Base-by-base conservation (phyloP, 2,797 vertebrate species). In the Crotalus adamanteus region DNA sequence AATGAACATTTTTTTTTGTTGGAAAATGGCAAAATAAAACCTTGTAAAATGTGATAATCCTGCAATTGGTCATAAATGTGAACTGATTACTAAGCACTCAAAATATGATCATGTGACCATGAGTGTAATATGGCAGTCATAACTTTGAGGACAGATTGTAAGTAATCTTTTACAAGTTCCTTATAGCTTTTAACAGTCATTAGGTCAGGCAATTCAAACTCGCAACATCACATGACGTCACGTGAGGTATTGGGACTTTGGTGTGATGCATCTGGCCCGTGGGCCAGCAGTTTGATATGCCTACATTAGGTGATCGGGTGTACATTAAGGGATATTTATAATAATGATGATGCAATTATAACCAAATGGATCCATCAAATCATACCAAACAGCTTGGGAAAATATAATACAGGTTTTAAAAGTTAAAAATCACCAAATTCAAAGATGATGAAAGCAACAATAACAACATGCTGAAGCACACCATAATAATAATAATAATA, bases 171-270 rank as follows among this genome's bases (percentile, higher is more conserved):
- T 69, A 31, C 65, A 69, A 31, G 6, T 31, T 5, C 65, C n/a
- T 69, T 69, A 13, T 7, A 69, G 65, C 13, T 69, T 31, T 69
- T 31, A 69, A 69, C 28, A 18, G 6, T 16, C 14, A 31, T 69
- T 69, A 53, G 51, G 51, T 53, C 51, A 53, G 51, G 51, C 51
- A 53, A 9, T 1, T 9, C 51, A 53, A 53, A 53, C 51, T 53
- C 8, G 0, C 9, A 8, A 53, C 0, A 1, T 11, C 51, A 53
- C 51, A 9, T 2, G 9, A 53, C 1, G 0, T 53, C 9, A 9
- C 1, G 51, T 1, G 51, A 53, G 0, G 8, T 53, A 53, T 53
- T 53, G 51, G 7, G 51, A 53, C 51, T 53, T 53, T 53, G 51
- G 51, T 8, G 9, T 53, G 51, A 53, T 2, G 0, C 51, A 53